Conservation (phyloP, 2,797 vertebrate genomes). For the Sebastes iracundus region DNA sequence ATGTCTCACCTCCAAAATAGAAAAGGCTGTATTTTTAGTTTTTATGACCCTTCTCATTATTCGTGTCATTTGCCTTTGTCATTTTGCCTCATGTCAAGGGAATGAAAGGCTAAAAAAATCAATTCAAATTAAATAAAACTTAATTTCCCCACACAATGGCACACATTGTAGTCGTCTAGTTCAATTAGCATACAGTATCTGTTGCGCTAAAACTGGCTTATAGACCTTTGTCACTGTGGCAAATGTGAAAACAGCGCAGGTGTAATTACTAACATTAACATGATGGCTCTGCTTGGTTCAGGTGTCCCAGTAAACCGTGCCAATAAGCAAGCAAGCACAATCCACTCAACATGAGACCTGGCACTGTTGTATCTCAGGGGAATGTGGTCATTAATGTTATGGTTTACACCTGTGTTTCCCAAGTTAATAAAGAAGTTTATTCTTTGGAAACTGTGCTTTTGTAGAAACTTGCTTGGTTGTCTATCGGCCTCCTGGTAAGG, state of each 20-base stretch:
- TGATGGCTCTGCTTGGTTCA: background rate
- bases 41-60: constrained; percentile 8
- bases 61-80: background rate
- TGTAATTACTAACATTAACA: background rate
- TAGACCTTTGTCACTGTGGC: background rate
- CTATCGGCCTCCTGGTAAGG: too few species aligned
- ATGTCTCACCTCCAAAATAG: constrained; percentile 16
- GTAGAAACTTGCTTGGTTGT: background rate
- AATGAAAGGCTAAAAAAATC: background rate
- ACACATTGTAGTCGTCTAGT: background rate
- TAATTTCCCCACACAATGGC: background rate
- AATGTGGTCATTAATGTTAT: background rate
- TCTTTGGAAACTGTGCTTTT: background rate
- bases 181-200: background rate
- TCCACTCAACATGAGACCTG: background rate
- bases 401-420: background rate
- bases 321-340: background rate
- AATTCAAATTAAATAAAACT: background rate
- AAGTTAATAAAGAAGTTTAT: background rate
- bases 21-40: constrained; percentile 16
- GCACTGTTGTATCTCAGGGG: background rate
- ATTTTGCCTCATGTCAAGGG: background rate
- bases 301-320: background rate
- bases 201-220: background rate
- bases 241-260: background rate